phyloP scores from a whole-genome alignment of 2,888 invertebrate species.

The Tillus elongatus region DNA sequence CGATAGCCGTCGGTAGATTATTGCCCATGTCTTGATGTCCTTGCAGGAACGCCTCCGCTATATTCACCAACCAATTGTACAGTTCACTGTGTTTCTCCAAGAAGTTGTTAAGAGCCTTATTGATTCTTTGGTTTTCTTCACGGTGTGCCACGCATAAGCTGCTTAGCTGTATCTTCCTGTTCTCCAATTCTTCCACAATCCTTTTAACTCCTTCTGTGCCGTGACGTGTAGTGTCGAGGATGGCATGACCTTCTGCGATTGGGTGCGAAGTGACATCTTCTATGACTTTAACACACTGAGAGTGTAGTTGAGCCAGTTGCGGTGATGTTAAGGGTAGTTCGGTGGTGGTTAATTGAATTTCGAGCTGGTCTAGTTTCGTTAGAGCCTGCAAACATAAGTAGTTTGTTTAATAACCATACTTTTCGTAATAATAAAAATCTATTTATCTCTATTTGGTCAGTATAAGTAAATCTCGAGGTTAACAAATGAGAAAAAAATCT shows the following conservation, averaged over 20 bases:
- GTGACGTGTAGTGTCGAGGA: conserved; percentile 57
- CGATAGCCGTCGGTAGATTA: conserved; percentile 54
- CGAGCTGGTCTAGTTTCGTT: conserved; percentile 63
- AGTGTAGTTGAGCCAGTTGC: conserved; percentile 58
- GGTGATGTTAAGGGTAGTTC: conserved; percentile 56
- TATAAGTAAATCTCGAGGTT: too few species aligned
- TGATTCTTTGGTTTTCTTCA: conserved; percentile 60
- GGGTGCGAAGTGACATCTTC: conserved; percentile 59
- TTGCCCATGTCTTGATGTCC: conserved; percentile 69
- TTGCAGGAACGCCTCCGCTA: conserved; percentile 63
- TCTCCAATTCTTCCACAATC: conserved; percentile 64
- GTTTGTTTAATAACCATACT: too few species aligned
- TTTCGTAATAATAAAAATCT: too few species aligned
- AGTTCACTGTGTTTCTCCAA: conserved; percentile 60
- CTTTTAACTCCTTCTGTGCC: conserved; percentile 59
- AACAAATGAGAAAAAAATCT: too few species aligned
- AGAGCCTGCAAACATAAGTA: conserved; percentile 56
- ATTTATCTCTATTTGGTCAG: too few species aligned
- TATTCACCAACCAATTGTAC: conserved; percentile 63
- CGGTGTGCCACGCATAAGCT: conserved; percentile 57
- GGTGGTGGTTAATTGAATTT: conserved; percentile 59
- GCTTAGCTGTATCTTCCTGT: conserved; percentile 56
- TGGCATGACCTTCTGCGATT: conserved; percentile 60
- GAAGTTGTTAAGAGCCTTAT: conserved; percentile 58
- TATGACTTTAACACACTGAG: conserved; percentile 55